Conservation (phyloP, 1,140 invertebrate genomes). For the Phocides pigmalion region DNA sequence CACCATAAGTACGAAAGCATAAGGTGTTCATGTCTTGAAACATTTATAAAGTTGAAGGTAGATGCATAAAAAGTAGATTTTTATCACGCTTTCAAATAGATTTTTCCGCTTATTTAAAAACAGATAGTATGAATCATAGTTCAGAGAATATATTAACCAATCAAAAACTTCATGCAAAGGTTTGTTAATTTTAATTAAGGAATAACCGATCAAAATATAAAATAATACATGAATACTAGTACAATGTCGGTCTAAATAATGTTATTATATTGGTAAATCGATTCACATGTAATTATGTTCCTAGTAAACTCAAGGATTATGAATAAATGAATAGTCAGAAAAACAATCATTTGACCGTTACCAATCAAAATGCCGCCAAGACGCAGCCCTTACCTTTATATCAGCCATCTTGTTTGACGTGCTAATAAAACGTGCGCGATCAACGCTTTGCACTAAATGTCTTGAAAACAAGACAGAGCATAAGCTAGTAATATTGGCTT, state of each 20-base stretch:
- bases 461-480: conserved; percentile 59
- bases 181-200: background rate
- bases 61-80: background rate
- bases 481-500: conserved; percentile 47
- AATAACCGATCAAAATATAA: background rate
- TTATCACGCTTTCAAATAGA: too few relatives aligned
- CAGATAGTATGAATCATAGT: too few relatives aligned
- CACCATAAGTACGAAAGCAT: too few relatives aligned
- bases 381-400: conserved; percentile 72
- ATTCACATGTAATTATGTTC: background rate
- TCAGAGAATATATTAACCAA: too few relatives aligned
- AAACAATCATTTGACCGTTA: conserved; percentile 73
- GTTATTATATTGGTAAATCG: background rate
- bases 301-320: background rate
- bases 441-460: conserved; percentile 60
- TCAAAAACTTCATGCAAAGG: too few relatives aligned
- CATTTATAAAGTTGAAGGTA: background rate
- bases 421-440: conserved; percentile 63
- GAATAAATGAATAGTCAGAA: conserved; percentile 7
- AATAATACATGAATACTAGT: background rate
- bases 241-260: background rate
- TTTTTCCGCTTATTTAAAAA: too few relatives aligned
- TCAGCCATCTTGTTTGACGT: conserved; percentile 77
- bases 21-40: too few relatives aligned
- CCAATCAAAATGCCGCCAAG: conserved; percentile 79